Base-by-base conservation (phyloP, 2,113 vertebrate species). In the Malaclemys terrapin region DNA sequence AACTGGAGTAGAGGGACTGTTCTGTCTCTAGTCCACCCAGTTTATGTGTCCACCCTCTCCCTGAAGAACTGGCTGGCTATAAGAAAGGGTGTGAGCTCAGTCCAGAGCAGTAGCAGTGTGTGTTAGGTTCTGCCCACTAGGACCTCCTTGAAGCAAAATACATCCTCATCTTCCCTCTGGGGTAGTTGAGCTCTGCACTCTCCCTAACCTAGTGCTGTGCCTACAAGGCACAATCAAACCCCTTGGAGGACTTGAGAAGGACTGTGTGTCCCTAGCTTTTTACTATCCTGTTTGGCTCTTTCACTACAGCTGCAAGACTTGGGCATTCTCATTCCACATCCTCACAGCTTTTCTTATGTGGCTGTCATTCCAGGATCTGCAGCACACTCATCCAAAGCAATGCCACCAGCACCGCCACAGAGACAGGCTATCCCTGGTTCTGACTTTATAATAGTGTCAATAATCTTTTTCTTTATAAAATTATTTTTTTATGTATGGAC, bases 401-500 rank as follows among this genome's bases (percentile, higher is more conserved):
- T 14, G 12, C 24, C 25, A 78, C 75, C 42, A 47, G 42, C 11
- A 16, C 24, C 13, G 75, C 25, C 24, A 14, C 75, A 47, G 11
- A 27, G 75, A 25, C 5, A 78, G 11, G 42, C n/a, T 42, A n/a
- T 20, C 38, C 4, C 69, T 38, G 20, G 69, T 75, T 20, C 42
- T 27, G 38, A 78, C 25, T 47, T 47, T 47, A 84, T 2, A 76
- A 5, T 50, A 50, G 49, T 0, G 75, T 16, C 17, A 85, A 11
- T 82, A 92, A 91, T 42, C 20, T 94, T 84, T 27, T 86, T 82
- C 20, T 38, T 87, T 88, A 49, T 86, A 90, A 89, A 56, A 87
- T 59, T 82, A 88, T 91, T 62, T 52, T 84, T 86, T 54, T 0
- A 22, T 89, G 86, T 91, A 38, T 11, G 35, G 35, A 16, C 5